Evolutionary conservation across 2,113 vertebrate species (phyloP).

Genomic region (Rhinolophus ferrumequinum): DNA sequence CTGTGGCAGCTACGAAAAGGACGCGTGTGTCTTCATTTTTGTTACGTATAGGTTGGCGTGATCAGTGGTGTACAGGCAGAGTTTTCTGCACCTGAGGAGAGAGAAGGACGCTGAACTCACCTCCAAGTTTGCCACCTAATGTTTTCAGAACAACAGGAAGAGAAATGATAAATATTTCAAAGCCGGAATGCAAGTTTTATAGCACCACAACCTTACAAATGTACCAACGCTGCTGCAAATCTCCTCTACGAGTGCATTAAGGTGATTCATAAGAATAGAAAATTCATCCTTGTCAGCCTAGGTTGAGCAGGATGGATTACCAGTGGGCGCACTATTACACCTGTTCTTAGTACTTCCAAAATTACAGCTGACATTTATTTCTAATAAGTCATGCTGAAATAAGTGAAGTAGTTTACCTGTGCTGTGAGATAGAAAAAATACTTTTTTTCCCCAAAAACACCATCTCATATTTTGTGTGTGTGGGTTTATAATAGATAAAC

Average conservation of each 20-base stretch:
- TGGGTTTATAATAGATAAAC: slow-evolving; percentile 43
- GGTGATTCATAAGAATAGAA: slow-evolving; percentile 82
- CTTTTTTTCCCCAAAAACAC: slow-evolving; percentile 23
- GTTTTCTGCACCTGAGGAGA: background rate
- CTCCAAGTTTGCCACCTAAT: background rate
- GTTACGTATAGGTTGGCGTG: background rate
- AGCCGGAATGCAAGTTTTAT: slow-evolving; percentile 69
- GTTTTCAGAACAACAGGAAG: slow-evolving; percentile 65
- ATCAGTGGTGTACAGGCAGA: background rate
- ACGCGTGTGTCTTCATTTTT: background rate
- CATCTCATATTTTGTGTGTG: background rate
- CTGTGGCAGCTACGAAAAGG: background rate
- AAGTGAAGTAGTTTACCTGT: slow-evolving; percentile 64
- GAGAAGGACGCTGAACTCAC: background rate
- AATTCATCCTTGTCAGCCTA: slow-evolving; percentile 77
- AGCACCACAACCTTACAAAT: slow-evolving; percentile 70
- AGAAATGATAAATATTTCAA: slow-evolving; percentile 78
- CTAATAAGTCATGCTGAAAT: slow-evolving; percentile 74
- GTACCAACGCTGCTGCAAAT: slow-evolving; percentile 67
- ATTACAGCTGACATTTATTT: slow-evolving; percentile 84
- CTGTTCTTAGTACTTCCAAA: slow-evolving; percentile 78
- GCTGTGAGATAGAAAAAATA: slow-evolving; percentile 64
- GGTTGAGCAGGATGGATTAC: slow-evolving; percentile 77
- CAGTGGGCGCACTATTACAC: slow-evolving; percentile 57
- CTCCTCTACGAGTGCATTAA: slow-evolving; percentile 75